A percentile compares a stretch with the other conserved stretches of the same genome.
These are phyloP conservation scores for Cercocebus atys DNA, from an alignment of 2,113 vertebrate genomes.

Conservation along the genomic window DNA sequence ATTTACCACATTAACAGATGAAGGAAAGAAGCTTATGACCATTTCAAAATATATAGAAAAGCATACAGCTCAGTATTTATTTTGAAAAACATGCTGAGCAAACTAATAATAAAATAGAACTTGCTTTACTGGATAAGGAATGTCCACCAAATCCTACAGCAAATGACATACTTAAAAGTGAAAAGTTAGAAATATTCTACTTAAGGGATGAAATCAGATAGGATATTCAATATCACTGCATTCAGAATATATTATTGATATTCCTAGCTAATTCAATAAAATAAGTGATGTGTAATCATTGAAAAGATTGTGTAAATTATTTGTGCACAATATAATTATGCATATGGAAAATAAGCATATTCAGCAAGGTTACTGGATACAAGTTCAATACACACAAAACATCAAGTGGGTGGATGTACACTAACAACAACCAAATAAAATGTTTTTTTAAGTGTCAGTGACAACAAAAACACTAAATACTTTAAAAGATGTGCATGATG, in stretches of 20 bases:
- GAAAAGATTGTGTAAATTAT: background rate
- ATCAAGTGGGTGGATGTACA: background rate
- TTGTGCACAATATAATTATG: background rate
- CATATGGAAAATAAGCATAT: background rate
- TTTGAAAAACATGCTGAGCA: background rate
- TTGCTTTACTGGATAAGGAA: background rate
- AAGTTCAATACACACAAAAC: background rate
- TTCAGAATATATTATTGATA: background rate
- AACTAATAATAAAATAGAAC: slow-evolving; percentile 8
- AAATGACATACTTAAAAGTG: background rate
- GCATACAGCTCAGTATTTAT: background rate
- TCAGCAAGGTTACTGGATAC: background rate
- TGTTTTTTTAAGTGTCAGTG: background rate
- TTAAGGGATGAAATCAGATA: background rate
- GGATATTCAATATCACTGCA: background rate
- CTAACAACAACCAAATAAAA: background rate
- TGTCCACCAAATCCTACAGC: background rate
- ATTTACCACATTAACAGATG: slow-evolving; percentile 24
- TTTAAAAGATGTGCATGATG: background rate
- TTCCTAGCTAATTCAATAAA: slow-evolving; percentile 8
- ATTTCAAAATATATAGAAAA: slow-evolving; percentile 11
- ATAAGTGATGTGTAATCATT: background rate
- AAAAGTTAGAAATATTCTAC: slow-evolving; percentile 6
- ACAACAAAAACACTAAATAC: background rate
- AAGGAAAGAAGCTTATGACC: background rate